Base-by-base conservation (phyloP, 1,140 invertebrate species). In the Phortica variegata region DNA sequence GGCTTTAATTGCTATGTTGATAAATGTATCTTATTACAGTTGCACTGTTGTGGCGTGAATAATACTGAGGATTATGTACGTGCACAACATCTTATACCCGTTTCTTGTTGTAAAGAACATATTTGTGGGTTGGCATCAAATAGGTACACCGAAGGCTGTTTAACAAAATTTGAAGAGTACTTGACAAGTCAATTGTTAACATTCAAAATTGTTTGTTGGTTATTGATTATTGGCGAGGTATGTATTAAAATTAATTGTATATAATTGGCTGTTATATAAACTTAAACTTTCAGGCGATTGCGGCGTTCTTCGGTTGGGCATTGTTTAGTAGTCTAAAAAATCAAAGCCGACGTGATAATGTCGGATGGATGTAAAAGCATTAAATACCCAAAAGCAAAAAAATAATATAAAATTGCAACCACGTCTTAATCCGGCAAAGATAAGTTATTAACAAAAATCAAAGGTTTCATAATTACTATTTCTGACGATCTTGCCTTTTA, bases 1-100 rank as follows among this genome's bases (percentile, higher is more conserved):
- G n/a, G 3, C 9, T 39, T 26, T 6, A 26, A 26, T 6, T 26
- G 10, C 5, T 26, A 26, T n/a, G 6, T 8, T 8, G 13, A 7
- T 39, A 19, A 19, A 31, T 33, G 15, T 38, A 19, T 38, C 19
- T 43, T 5, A 13, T 37, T 32, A 7, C 26, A 55, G 70, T 19
- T 73, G 12, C 62, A 73, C 4, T 73, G 70, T 29, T 73, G 70
- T 46, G 70, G 70, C 3, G 65, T 73, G 0, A 68, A 73, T 38
- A 58, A 48, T n/a, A 49, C 47, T 4, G 54, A 53, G 34, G 70
- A 73, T 18, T 73, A 73, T 49, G 41, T 40, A 26, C 52, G 53
- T 3, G 65, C 73, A 7, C 38, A 59, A 32, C 70, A 73, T 34
- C 37, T 52, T 10, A 53, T 73, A 20, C 70, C 70, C 8, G 43